A percentile compares a stretch with the other conserved stretches of the same genome.
Conservation (phyloP, 1,140 invertebrate genomes). For the Drosophila lowei region DNA sequence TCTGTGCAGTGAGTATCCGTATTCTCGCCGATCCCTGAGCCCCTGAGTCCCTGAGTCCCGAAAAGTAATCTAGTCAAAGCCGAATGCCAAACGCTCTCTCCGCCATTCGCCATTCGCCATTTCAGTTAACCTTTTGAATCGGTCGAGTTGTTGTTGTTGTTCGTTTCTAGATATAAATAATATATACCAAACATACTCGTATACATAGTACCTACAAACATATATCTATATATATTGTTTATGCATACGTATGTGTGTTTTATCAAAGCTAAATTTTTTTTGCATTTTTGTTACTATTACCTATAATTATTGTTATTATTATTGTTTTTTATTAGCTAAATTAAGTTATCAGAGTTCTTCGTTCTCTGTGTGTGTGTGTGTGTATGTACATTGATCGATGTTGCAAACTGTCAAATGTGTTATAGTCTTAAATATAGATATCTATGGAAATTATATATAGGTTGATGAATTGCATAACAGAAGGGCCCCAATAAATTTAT, state of each 20-base stretch:
- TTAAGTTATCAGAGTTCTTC: constrained; percentile 15
- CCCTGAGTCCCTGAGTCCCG: neutral
- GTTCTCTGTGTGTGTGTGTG: constrained; percentile 26
- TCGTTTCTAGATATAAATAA: no score
- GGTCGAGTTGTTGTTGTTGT: no score
- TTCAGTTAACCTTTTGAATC: no score
- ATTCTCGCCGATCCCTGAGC: neutral
- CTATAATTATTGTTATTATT: no score
- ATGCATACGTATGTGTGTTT: constrained; percentile 17
- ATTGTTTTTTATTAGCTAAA: constrained; percentile 9
- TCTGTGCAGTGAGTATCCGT: constrained; percentile 42
- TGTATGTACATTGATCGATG: constrained; percentile 37
- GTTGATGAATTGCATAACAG: constrained; percentile 6
- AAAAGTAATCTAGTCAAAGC: no score
- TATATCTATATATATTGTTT: neutral
- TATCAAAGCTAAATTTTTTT: constrained; percentile 6
- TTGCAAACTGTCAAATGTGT: constrained; percentile 67
- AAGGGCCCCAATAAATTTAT: constrained; percentile 12
- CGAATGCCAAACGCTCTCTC: neutral
- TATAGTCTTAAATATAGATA: constrained; percentile 54
- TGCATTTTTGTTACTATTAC: neutral
- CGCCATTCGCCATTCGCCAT: neutral
- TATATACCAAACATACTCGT: no score
- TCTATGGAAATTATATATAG: constrained; percentile 21
- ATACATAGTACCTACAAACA: no score